Conservation (phyloP, 2,113 vertebrate species). For the Perca flavescens region DNA sequence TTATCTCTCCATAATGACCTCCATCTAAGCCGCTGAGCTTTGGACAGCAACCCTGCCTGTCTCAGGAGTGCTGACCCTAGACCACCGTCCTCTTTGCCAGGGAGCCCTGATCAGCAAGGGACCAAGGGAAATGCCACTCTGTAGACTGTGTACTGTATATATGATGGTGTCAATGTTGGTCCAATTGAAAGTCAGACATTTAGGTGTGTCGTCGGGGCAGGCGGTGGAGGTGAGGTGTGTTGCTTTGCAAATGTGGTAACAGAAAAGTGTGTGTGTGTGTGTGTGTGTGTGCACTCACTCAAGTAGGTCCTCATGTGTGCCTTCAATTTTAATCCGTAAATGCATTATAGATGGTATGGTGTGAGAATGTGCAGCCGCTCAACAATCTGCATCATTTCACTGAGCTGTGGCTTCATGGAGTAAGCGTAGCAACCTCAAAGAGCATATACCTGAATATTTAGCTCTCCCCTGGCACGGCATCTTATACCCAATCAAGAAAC, state of each 20-base stretch:
- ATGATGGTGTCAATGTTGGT: constrained; percentile 39
- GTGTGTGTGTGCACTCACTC: background rate
- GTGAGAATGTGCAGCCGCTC: constrained; percentile 13
- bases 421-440: background rate
- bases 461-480: background rate
- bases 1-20: constrained; percentile 56
- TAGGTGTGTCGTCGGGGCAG: constrained; percentile 22
- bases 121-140: constrained; percentile 55
- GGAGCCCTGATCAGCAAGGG: constrained; percentile 54
- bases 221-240: constrained; percentile 1
- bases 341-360: constrained; percentile 56
- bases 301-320: constrained; percentile 11
- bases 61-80: constrained; percentile 65
- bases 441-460: constrained; percentile 17
- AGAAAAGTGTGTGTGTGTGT: background rate
- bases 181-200: background rate
- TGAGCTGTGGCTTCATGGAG: constrained; percentile 39
- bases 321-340: constrained; percentile 34
- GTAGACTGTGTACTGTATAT: constrained; percentile 48
- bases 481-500: constrained; percentile 5
- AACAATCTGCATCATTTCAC: constrained; percentile 32
- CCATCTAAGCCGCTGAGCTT: constrained; percentile 47
- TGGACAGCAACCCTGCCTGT: constrained; percentile 50
- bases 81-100: constrained; percentile 66
- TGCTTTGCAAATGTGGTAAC: background rate